Evolutionary conservation across 2,888 invertebrate species (phyloP), one percentile per base, ranked within the genome.

Genomic region (Proisotoma minuta): DNA sequence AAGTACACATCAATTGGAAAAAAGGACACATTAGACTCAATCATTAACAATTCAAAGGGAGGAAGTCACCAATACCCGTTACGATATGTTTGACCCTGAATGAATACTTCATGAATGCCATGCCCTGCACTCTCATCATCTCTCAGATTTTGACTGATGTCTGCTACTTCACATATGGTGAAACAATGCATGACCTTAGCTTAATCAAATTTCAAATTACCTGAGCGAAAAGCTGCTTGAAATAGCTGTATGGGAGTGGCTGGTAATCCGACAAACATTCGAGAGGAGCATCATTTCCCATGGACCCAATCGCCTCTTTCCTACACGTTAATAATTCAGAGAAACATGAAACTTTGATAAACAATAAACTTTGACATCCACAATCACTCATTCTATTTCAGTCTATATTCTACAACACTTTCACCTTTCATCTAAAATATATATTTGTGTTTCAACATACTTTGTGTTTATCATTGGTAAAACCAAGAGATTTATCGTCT

Each of bases 211-310:
- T 54, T 34, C 39, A 26, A 54, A 34, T 29, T 75, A 82, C 93
- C 83, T 99, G 99, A 34, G 99, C 99, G 80, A 99, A 99, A 50
- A 98, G 82, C 78, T 99, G 99, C 77, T 99, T 98, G 82, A 99
- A 99, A 79, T 99, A 99, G 74, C 93, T 93, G 78, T 96, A 99
- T 1, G 92, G 84, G 62, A 97, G 81, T 8, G 99, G 99, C 77
- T 96, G 91, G 81, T 92, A 97, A 77, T 86, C 84, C 1, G 98
- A 99, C 26, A 99, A 84, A 75, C 99, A 99, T 8, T 99, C 99
- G 72, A 99, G 80, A 0, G 99, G 98, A 0, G 92, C 91, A 80
- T 99, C 99, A 78, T 99, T 99, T 63, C 99, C 99, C 99, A 99
- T 99, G 27, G 97, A 98, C 58, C 99, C 99, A 23, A 99, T 82